Percentiles rank a stretch among this genome's conserved stretches.
Evolutionary conservation across 1,140 invertebrate genomes (phyloP).

Genomic region (Drosophila athabasca): DNA sequence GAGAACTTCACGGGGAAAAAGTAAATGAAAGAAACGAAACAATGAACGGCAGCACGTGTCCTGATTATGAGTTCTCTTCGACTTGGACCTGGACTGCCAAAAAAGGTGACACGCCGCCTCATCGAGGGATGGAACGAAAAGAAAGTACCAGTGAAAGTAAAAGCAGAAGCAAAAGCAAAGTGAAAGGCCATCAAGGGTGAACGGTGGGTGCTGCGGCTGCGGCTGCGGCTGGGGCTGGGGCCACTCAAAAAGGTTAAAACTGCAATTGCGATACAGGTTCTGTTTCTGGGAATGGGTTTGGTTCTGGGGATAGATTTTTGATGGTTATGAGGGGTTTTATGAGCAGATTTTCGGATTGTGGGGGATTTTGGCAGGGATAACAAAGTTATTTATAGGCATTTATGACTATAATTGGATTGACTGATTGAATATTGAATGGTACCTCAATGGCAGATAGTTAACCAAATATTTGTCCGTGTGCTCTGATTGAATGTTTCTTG

Average conservation of each 20-base stretch:
- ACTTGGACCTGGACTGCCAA: constrained; percentile 17
- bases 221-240: not conserved
- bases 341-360: too few species aligned
- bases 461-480: too few species aligned
- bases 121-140: not conserved
- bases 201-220: not conserved
- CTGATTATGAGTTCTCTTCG: constrained; percentile 55
- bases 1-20: constrained; percentile 18
- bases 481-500: too few species aligned
- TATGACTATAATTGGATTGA: too few species aligned
- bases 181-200: constrained; percentile 8
- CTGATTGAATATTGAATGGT: too few species aligned
- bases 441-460: too few species aligned
- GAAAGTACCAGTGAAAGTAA: constrained; percentile 1
- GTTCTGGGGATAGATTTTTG: not conserved
- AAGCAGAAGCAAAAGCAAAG: constrained; percentile 6
- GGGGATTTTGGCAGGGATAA: too few species aligned
- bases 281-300: too few species aligned
- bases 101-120: constrained; percentile 31
- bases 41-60: constrained; percentile 77
- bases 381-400: too few species aligned
- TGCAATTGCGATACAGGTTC: constrained; percentile 28
- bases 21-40: constrained; percentile 54
- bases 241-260: constrained; percentile 17
- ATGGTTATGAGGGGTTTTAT: too few species aligned